Evolutionary conservation across 2,888 invertebrate genomes (phyloP).

Genomic region (Orchesellides sinensis): DNA sequence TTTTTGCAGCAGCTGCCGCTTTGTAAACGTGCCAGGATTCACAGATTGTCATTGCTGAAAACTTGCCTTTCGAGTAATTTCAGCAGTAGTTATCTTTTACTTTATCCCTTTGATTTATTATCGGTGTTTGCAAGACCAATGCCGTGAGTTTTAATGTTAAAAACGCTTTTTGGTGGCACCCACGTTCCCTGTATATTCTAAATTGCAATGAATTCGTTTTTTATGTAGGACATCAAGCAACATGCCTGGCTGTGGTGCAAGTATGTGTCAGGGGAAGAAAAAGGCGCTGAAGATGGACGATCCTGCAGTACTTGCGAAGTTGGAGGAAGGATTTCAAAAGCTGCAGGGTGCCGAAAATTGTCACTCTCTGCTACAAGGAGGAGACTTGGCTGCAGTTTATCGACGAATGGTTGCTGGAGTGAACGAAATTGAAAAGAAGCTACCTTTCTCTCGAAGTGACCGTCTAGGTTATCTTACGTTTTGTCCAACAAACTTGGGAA

Average conservation of each 20-base stretch:
- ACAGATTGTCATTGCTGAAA: too few species aligned
- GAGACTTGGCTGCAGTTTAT: conserved; percentile 69
- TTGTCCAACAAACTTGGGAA: conserved; percentile 81
- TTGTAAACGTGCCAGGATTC: too few species aligned
- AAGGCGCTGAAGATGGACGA: conserved; percentile 37
- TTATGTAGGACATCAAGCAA: conserved; percentile 14
- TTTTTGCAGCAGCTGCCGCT: too few species aligned
- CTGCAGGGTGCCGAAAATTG: conserved; percentile 86
- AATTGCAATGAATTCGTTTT: too few species aligned
- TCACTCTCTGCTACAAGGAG: conserved; percentile 87
- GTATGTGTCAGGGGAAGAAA: neutral
- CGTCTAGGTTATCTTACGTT: conserved; percentile 73
- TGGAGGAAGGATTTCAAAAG: conserved; percentile 80
- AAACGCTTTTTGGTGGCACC: too few species aligned
- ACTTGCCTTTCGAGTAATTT: too few species aligned
- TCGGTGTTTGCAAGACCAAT: too few species aligned
- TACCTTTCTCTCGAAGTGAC: conserved; percentile 79
- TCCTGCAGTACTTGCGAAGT: conserved; percentile 28
- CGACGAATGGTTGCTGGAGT: conserved; percentile 76
- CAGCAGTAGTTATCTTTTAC: too few species aligned
- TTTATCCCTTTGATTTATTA: too few species aligned
- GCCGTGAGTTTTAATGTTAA: too few species aligned
- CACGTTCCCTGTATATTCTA: too few species aligned
- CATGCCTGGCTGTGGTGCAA: conserved; percentile 30
- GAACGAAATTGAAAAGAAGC: conserved; percentile 78